phyloP scores from a whole-genome alignment of 2,888 invertebrate genomes.

The Leptarthrus brevirostris region DNA sequence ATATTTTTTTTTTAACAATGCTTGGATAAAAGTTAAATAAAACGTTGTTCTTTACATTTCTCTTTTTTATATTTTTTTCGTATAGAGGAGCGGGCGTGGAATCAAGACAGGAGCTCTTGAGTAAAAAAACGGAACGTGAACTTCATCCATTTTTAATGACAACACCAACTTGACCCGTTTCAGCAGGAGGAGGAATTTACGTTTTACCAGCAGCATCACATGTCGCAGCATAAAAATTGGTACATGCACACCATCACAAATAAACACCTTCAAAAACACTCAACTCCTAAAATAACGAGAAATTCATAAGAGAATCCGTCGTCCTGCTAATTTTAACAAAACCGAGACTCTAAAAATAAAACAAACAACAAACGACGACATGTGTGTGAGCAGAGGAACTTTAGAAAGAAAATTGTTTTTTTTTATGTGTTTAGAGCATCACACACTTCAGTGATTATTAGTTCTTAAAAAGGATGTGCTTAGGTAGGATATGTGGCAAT shows the following conservation, averaged over 20 bases:
- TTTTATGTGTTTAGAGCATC: neutral
- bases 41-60: constrained; percentile 13
- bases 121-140: constrained; percentile 63
- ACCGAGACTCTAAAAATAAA: neutral
- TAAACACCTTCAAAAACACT: constrained; percentile 30
- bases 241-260: too few relatives aligned
- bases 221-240: constrained; percentile 59
- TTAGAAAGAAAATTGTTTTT: neutral
- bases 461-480: too few relatives aligned
- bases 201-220: constrained; percentile 65
- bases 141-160: constrained; percentile 68
- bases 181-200: constrained; percentile 61
- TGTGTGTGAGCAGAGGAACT: neutral
- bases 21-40: constrained; percentile 13
- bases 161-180: constrained; percentile 68
- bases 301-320: neutral
- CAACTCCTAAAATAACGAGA: constrained; percentile 33
- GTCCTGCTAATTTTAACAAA: neutral
- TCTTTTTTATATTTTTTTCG: constrained; percentile 36
- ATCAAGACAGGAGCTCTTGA: constrained; percentile 66
- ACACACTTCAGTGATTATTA: neutral
- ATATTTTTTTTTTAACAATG: too few relatives aligned
- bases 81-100: constrained; percentile 68
- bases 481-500: neutral
- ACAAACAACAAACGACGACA: neutral